Evolutionary conservation across 2,113 vertebrate species (phyloP).

Genomic region (Arothron firmamentum): DNA sequence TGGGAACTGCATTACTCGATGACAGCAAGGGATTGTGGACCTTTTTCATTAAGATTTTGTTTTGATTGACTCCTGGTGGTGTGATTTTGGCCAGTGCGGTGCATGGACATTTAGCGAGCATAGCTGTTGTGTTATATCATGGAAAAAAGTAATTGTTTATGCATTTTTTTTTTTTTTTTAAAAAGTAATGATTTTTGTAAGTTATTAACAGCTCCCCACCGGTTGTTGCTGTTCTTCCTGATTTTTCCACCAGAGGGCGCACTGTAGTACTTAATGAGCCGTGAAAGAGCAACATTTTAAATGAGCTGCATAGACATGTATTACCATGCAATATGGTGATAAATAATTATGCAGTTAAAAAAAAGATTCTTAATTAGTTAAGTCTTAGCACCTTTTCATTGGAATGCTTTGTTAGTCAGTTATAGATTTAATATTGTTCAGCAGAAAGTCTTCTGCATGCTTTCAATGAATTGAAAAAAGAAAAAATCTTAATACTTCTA

Average conservation of each 20-base stretch:
- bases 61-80: slow-evolving; percentile 24
- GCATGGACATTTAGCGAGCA: neutral
- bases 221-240: slow-evolving; percentile 17
- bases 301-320: neutral
- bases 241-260: slow-evolving; percentile 48
- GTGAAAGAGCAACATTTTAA: neutral
- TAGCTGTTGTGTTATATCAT: neutral
- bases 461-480: neutral
- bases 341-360: too few relatives aligned
- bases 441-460: too few relatives aligned
- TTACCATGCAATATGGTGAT: neutral
- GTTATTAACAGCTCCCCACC: neutral
- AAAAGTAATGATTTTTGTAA: neutral
- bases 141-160: neutral
- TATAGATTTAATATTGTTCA: too few relatives aligned
- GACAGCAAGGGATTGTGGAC: neutral
- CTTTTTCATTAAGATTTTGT: slow-evolving; percentile 21
- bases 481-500: neutral
- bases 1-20: slow-evolving; percentile 43
- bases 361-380: too few relatives aligned
- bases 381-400: too few relatives aligned
- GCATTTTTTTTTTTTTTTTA: too few relatives aligned
- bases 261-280: slow-evolving; percentile 4
- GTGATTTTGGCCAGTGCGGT: neutral
- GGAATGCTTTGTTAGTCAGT: too few relatives aligned